Base-by-base conservation (phyloP, 2,797 vertebrate species). In the Buceros bicornis region DNA sequence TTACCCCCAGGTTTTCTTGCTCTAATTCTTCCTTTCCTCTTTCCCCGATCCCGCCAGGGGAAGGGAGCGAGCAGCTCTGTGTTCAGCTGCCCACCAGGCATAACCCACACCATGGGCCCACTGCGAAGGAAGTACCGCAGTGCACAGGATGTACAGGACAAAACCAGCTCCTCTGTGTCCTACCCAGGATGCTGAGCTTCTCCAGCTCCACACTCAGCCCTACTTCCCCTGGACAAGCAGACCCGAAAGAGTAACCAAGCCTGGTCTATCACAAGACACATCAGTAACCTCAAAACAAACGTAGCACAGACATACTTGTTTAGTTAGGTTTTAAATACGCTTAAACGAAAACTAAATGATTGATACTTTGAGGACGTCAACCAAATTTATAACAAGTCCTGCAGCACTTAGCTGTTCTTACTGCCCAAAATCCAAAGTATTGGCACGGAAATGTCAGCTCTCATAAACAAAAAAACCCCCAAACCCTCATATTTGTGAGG, bases 401-500 rank as follows among this genome's bases (percentile, higher is more conserved):
- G 61, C 18, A 50, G 31, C 11, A 50, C 10, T 85, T 24, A 35
- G 0, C 22, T 48, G 8, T 17, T 73, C 14, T 28, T 73, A 43
- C 64, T 70, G 64, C 22, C 31, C 31, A 54, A 72, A 61, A 26
- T 62, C 47, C 24, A 11, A 80, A 87, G 29, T 7, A n/a, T 6
- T 18, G 37, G 15, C 21, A 22, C 5, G 6, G 62, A 77, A 86
- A 50, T 5, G 5, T 31, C 24, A 57, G 5, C 7, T 60, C 16
- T 82, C 13, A 16, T 8, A 51, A 31, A 56, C 8, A 24, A 37
- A 79, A 77, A 48, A 22, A 11, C 3, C 20, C 62, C 26, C 82
- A 57, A 89, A 25, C 2, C 11, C 7, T 60, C 0, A 0, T 12
- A 40, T n/a, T 56, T 87, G 40, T 66, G 45, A 54, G 3, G 14